Conservation (phyloP, 1,140 invertebrate species). For the Calycopis cecrops region DNA sequence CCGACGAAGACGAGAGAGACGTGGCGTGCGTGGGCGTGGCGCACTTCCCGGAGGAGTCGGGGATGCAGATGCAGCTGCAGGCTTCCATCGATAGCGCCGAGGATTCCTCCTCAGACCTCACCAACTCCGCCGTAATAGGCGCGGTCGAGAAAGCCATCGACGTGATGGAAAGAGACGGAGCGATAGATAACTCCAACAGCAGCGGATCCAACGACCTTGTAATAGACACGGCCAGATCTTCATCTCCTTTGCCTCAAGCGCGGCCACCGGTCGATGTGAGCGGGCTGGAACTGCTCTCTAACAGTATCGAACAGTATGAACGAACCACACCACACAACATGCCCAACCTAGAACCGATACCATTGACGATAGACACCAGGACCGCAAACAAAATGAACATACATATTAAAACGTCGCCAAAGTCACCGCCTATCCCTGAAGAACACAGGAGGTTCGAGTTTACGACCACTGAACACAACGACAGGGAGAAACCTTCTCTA, state of each 20-base stretch:
- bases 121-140: slow-evolving; percentile 40
- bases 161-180: slow-evolving; percentile 60
- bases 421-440: slow-evolving; percentile 53
- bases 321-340: slow-evolving; percentile 60
- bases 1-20: slow-evolving; percentile 73
- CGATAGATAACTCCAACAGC: slow-evolving; percentile 52
- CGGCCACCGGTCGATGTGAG: slow-evolving; percentile 79
- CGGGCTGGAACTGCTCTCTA: slow-evolving; percentile 87
- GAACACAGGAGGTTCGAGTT: slow-evolving; percentile 62
- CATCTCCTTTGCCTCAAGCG: slow-evolving; percentile 34
- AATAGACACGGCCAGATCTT: slow-evolving; percentile 56
- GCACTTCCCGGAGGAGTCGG: slow-evolving; percentile 52
- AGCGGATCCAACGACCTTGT: slow-evolving; percentile 55
- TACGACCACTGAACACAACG: slow-evolving; percentile 37
- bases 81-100: slow-evolving; percentile 53
- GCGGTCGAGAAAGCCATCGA: slow-evolving; percentile 62
- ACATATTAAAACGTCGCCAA: slow-evolving; percentile 67
- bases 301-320: slow-evolving; percentile 86
- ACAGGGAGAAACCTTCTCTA: slow-evolving; percentile 62
- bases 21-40: slow-evolving; percentile 65
- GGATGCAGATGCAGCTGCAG: slow-evolving; percentile 40
- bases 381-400: slow-evolving; percentile 52
- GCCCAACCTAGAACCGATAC: slow-evolving; percentile 46
- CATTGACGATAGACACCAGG: slow-evolving; percentile 58
- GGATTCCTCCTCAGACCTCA: slow-evolving; percentile 50